Evolutionary conservation across 2,888 invertebrate genomes (phyloP).

Genomic region (Ceraclea dissimilis): DNA sequence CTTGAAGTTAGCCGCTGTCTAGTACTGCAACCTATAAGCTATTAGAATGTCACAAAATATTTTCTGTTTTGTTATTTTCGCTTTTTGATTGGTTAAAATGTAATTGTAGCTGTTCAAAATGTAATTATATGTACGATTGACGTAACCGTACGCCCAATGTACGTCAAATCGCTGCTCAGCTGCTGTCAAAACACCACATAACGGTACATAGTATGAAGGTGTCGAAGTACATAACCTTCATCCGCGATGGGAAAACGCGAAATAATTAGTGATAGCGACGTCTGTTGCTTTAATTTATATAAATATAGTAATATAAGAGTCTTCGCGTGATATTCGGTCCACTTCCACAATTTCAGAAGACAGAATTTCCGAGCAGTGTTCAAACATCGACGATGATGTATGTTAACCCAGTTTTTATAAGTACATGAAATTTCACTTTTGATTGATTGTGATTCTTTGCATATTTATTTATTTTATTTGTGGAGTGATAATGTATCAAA

Average conservation of each 20-base stretch:
- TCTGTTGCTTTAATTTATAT: conserved; percentile 13
- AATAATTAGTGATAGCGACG: conserved; percentile 15
- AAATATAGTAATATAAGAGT: conserved; percentile 12
- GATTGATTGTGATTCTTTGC: background rate
- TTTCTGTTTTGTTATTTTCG: background rate
- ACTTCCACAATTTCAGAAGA: conserved; percentile 20
- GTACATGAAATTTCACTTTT: background rate
- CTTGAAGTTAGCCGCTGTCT: background rate
- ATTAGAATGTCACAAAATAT: background rate
- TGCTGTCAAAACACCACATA: conserved; percentile 20
- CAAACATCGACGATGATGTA: conserved; percentile 20
- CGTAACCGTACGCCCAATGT: background rate
- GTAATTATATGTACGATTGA: no score
- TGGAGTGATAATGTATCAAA: background rate
- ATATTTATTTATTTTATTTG: background rate
- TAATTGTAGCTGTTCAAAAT: background rate
- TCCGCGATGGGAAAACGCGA: conserved; percentile 19
- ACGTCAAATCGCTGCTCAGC: no score
- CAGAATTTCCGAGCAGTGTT: conserved; percentile 15
- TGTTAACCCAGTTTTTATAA: conserved; percentile 15
- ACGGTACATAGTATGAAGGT: background rate
- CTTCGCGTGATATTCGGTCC: conserved; percentile 16
- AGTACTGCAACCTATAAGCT: background rate
- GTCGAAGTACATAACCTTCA: conserved; percentile 12
- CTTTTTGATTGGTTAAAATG: background rate